These are phyloP conservation scores for Probosciger aterrimus DNA, from an alignment of 2,113 vertebrate species.

Conservation along the genomic window DNA sequence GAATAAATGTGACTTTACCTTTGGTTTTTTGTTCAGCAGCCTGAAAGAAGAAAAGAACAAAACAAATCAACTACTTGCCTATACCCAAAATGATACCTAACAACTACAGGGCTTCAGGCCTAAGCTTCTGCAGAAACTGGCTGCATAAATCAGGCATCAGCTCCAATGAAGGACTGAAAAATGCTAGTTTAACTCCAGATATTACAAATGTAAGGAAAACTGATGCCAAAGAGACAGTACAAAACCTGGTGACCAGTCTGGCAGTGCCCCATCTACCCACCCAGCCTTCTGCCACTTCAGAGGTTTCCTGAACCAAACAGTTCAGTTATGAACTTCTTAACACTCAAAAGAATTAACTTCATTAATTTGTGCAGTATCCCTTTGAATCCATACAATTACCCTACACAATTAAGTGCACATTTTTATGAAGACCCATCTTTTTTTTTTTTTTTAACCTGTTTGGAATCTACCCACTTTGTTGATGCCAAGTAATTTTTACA, in stretches of 20 bases:
- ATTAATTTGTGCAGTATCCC: neutral
- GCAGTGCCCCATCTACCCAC: neutral
- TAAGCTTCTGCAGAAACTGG: neutral
- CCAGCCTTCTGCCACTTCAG: neutral
- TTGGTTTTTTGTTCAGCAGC: slow-evolving; percentile 97
- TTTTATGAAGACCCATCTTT: neutral
- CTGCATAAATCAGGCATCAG: neutral
- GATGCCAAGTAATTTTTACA: neutral
- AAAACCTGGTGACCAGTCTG: neutral
- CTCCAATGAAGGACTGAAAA: neutral
- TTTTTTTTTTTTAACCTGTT: neutral
- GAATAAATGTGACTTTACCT: slow-evolving; percentile 79
- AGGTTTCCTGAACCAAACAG: neutral
- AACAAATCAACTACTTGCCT: slow-evolving; percentile 18
- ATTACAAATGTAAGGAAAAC: neutral
- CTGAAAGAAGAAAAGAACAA: slow-evolving; percentile 74
- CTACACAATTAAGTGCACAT: neutral
- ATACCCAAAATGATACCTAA: neutral
- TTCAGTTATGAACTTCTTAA: rapidly evolving
- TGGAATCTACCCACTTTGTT: neutral
- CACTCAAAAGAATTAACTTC: neutral
- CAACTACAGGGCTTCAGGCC: neutral
- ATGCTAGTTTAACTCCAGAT: neutral
- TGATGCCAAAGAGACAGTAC: neutral
- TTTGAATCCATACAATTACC: neutral